Percentiles rank a stretch among this genome's conserved stretches.
These are phyloP conservation scores for Sylvietta virens DNA, from an alignment of 2,113 vertebrate species.

Conservation along the genomic window DNA sequence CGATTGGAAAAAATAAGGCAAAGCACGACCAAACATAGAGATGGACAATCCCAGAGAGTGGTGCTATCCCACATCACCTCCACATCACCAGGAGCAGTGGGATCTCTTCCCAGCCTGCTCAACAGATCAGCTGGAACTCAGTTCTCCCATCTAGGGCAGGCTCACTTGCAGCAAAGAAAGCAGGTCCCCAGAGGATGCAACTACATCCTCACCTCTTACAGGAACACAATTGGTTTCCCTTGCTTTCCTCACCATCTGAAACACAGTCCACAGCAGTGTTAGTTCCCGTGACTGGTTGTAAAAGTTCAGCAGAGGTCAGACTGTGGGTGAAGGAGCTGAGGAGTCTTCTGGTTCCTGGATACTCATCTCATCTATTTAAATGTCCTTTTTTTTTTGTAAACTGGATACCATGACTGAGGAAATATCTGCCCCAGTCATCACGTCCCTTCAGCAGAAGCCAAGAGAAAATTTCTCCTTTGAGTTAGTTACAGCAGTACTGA, in stretches of 20 bases:
- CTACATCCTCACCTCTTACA: neutral
- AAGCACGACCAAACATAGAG: neutral
- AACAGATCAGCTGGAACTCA: neutral
- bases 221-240: neutral
- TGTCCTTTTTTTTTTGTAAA: neutral
- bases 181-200: neutral
- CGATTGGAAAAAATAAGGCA: neutral
- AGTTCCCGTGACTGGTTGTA: neutral
- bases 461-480: neutral
- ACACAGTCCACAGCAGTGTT: neutral
- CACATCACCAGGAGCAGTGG: neutral
- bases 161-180: neutral
- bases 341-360: neutral
- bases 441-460: neutral
- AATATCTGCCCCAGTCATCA: neutral
- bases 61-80: neutral
- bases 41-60: neutral
- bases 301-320: neutral
- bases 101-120: neutral
- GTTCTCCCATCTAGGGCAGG: neutral
- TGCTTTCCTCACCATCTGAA: neutral
- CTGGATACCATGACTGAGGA: neutral
- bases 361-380: neutral
- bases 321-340: neutral
- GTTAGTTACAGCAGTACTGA: neutral